Conservation (phyloP, 2,113 vertebrate species). For the Microtus montanus region DNA sequence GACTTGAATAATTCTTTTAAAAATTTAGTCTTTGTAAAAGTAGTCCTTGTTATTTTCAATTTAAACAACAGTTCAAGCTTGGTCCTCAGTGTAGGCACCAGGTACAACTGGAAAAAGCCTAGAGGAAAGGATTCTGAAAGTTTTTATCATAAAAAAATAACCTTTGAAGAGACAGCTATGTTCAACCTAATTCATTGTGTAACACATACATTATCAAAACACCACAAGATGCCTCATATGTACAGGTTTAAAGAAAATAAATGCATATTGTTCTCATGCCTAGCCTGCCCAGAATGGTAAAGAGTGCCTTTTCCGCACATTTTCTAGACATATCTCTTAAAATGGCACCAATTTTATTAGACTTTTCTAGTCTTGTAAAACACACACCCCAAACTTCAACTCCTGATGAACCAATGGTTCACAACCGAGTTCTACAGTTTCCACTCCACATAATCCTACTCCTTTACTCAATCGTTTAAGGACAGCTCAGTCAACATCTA, state of each 20-base stretch:
- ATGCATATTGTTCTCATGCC: neutral
- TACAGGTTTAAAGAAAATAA: neutral
- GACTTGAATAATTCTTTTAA: neutral
- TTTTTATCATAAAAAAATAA: neutral
- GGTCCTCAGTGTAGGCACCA: neutral
- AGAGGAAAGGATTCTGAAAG: neutral
- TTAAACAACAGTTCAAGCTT: neutral
- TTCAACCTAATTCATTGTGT: neutral
- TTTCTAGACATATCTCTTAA: neutral
- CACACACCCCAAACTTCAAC: neutral
- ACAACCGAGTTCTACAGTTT: neutral
- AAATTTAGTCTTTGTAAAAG: neutral
- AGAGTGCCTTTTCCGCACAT: neutral
- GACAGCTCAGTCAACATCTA: neutral
- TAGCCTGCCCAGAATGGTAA: neutral
- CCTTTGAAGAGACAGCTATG: neutral
- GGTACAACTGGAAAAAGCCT: neutral
- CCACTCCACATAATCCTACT: constrained; percentile 18
- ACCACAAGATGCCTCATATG: neutral
- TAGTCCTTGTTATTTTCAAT: neutral
- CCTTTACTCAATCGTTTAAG: neutral
- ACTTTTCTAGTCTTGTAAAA: constrained; percentile 25
- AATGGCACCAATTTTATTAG: neutral
- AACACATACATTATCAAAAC: neutral
- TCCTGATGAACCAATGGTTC: neutral